These are phyloP conservation scores for Eumerus sabulonum DNA, from an alignment of 2,888 invertebrate species.

Conservation along the genomic window DNA sequence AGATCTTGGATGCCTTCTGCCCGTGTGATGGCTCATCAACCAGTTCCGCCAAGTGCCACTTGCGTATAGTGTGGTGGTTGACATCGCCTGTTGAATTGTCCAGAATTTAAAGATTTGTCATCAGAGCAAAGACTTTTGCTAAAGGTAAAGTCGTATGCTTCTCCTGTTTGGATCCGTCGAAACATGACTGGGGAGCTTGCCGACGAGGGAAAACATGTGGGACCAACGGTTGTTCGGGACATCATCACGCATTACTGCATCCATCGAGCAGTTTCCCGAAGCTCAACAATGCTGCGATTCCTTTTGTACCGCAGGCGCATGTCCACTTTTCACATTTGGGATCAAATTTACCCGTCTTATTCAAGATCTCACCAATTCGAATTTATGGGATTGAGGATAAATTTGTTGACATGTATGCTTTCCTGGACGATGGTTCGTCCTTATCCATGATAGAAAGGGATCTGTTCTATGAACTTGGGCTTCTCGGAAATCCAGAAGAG, in stretches of 20 bases:
- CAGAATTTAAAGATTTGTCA: neutral
- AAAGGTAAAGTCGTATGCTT: too few relatives aligned
- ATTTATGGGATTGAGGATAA: slow-evolving; percentile 14
- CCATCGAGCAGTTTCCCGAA: neutral
- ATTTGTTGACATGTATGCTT: slow-evolving; percentile 22
- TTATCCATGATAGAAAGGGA: slow-evolving; percentile 33
- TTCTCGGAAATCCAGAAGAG: slow-evolving; percentile 21
- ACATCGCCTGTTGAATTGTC: neutral
- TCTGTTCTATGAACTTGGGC: slow-evolving; percentile 23
- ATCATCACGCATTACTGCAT: neutral
- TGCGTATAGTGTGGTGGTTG: neutral
- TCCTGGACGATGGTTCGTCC: slow-evolving; percentile 36
- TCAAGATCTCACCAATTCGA: slow-evolving; percentile 22
- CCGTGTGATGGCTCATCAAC: neutral
- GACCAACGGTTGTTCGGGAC: neutral
- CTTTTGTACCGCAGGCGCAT: neutral
- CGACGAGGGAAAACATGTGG: neutral
- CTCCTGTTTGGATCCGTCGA: too few relatives aligned
- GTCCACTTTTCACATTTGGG: neutral
- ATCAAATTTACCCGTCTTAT: neutral
- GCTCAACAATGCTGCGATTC: neutral
- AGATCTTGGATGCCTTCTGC: neutral
- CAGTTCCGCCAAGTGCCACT: neutral
- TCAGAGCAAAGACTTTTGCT: neutral
- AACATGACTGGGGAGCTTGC: too few relatives aligned